Conservation (phyloP, 2,797 vertebrate species). For the Anguilla pacifica region DNA sequence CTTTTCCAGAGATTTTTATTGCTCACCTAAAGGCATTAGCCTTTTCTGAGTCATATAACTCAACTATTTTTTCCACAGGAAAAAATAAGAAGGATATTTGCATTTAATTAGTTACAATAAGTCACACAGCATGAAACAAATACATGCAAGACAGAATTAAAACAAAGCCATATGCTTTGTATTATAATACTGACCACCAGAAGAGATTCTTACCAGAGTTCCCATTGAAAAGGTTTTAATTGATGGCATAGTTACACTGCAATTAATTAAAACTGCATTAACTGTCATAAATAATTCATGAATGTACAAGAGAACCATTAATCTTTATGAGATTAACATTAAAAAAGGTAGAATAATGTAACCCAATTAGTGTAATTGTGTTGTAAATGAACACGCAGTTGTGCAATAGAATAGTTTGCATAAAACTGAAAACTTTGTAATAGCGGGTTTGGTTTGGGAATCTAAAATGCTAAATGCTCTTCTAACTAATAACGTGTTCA, state of each 20-base stretch:
- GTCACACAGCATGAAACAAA: background rate
- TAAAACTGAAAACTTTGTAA: background rate
- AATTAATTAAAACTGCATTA: slow-evolving; percentile 30
- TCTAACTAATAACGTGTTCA: background rate
- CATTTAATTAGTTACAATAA: background rate
- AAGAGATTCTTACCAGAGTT: background rate
- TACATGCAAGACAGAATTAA: background rate
- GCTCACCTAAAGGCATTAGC: background rate
- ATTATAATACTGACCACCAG: slow-evolving; percentile 19
- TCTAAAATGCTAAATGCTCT: background rate
- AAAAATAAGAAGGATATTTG: background rate
- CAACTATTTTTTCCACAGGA: slow-evolving; percentile 4
- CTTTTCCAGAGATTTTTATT: background rate
- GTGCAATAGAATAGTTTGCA: background rate
- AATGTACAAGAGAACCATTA: slow-evolving; percentile 15
- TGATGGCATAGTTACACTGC: slow-evolving; percentile 13
- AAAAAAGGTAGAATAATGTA: slow-evolving; percentile 16
- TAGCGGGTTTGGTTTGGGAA: background rate
- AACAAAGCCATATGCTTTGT: slow-evolving; percentile 24
- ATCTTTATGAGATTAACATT: slow-evolving; percentile 32
- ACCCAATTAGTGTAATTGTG: slow-evolving; percentile 7
- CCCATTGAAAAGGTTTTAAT: slow-evolving; percentile 20
- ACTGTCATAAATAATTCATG: slow-evolving; percentile 24
- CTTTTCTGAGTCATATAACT: background rate
- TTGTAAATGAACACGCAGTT: background rate